Conservation (phyloP, 2,888 invertebrate genomes). For the Cryptocephalus moraei region DNA sequence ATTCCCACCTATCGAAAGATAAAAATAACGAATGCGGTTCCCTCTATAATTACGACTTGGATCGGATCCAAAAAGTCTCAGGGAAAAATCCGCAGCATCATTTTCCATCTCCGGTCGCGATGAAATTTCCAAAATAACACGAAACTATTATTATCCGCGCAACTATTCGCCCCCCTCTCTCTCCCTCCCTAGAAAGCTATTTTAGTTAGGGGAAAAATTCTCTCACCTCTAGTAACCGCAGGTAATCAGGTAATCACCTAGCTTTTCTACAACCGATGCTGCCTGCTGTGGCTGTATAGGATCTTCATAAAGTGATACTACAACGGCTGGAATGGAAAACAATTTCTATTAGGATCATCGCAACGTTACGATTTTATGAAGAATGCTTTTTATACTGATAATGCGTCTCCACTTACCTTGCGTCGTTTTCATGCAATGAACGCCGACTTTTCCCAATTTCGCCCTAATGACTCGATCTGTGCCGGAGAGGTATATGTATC, state of each 20-base stretch:
- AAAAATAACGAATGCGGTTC: no score
- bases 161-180: no score
- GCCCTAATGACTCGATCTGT: conserved; percentile 89
- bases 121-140: no score
- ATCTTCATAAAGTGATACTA: conserved; percentile 90
- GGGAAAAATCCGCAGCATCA: no score
- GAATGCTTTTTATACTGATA: no score
- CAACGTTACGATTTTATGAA: no score
- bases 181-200: neutral
- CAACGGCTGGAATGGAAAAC: conserved; percentile 65
- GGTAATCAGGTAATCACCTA: conserved; percentile 94
- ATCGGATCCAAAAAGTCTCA: no score
- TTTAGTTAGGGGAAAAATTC: neutral
- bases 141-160: no score
- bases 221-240: conserved; percentile 84
- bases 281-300: conserved; percentile 95
- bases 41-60: no score
- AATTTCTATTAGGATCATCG: no score
- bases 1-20: no score
- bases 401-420: conserved; percentile 53
- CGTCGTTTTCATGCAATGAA: conserved; percentile 93
- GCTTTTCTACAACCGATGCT: conserved; percentile 92
- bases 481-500: conserved; percentile 93
- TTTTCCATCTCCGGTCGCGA: no score
- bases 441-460: conserved; percentile 87